A percentile compares a stretch with the other conserved stretches of the same genome.
Evolutionary conservation across 2,113 vertebrate species (phyloP).

Genomic region (Lathamus discolor): DNA sequence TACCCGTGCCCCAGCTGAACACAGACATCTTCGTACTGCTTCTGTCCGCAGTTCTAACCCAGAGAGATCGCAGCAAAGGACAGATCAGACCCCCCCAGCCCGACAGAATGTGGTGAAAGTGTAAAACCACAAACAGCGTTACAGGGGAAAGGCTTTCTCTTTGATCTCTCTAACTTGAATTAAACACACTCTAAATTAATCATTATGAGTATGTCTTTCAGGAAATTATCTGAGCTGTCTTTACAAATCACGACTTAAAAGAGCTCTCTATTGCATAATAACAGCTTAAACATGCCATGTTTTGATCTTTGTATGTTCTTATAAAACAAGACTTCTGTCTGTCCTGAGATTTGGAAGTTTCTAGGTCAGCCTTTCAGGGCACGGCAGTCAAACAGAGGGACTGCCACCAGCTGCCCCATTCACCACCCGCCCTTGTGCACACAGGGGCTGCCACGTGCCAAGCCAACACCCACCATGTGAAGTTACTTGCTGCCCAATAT

Average conservation of each 20-base stretch:
- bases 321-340: background rate
- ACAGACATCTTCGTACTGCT: background rate
- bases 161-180: slow-evolving; percentile 62
- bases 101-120: background rate
- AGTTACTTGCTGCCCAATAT: accelerated
- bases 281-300: background rate
- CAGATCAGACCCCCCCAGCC: background rate
- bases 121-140: background rate
- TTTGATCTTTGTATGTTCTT: background rate
- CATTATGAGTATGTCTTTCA: slow-evolving; percentile 32
- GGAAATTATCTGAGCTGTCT: slow-evolving; percentile 38
- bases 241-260: slow-evolving; percentile 40
- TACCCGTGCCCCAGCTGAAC: background rate
- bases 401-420: accelerated
- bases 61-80: background rate
- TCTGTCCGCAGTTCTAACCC: background rate
- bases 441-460: accelerated
- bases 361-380: background rate
- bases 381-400: accelerated
- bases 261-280: background rate
- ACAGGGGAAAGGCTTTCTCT: background rate
- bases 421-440: no score
- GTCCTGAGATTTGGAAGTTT: background rate
- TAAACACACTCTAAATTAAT: slow-evolving; percentile 63
- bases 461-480: accelerated